Base-by-base conservation (phyloP, 30 jellyfish, hydroid and myxozoan species). In the Turritopsis dohrnii region DNA sequence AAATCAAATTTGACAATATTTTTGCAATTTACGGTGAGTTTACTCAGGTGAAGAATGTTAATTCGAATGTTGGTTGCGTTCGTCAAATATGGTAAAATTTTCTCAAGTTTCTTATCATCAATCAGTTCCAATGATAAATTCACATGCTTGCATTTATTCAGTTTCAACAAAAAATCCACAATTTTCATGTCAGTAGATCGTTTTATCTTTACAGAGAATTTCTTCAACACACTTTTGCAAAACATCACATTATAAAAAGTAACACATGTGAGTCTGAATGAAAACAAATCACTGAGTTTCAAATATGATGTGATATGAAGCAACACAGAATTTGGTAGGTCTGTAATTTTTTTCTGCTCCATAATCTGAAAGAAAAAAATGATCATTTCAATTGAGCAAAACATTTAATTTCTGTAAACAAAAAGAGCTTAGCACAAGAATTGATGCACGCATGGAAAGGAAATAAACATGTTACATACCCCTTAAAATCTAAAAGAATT, bases 241-340 rank as follows among this genome's bases (percentile, higher is more conserved):
- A 30, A 66, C 23, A 28, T 24, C 24, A 71, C 13, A 16, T 72
- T 54, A 71, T 82, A 82, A 28, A 82, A 65, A n/a, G 72, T 29
- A 17, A 29, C 23, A 28, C 89, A 82, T 27, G 86, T 65, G 41
- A 66, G 26, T 41, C 86, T 27, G 84, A 82, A 28, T 52, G 69
- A 26, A n/a, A 26, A 26, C 22, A 82, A 20, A 82, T 82, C 89
- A 82, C 20, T 73, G 31, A 65, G 87, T 8, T 69, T 69, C 30
- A 69, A 69, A 19, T 7, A 69, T 7, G 28, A 7, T 27, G 77
- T 69, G 0, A 69, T 69, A 27, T 69, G 28, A 17, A 69, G 30
- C 19, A 69, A 69, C 1, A 69, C 8, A 16, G 77, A 69, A 23
- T 69, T 69, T 7, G 77, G 77, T 7, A 69, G 30, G 77, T 69